These are phyloP conservation scores for Gallirallus australis DNA, from an alignment of 2,797 vertebrate species.

Conservation along the genomic window DNA sequence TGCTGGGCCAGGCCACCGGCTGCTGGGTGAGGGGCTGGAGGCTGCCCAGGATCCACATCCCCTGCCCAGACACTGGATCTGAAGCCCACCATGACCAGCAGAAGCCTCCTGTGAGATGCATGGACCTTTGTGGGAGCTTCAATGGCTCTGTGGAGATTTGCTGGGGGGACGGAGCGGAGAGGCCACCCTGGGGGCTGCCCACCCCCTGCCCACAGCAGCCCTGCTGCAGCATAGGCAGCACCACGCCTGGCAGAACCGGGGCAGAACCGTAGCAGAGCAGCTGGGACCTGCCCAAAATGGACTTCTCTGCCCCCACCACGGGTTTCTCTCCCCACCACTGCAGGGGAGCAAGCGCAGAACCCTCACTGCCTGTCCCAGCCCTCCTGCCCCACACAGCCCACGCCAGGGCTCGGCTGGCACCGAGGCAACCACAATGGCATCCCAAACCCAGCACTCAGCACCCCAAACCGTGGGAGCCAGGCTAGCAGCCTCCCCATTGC, in stretches of 20 bases:
- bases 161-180: neutral
- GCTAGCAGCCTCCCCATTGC: neutral
- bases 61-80: neutral
- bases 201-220: rapidly evolving
- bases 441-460: neutral
- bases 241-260: rapidly evolving
- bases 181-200: neutral
- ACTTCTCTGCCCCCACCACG: neutral
- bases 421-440: neutral
- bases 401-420: neutral
- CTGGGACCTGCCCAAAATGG: neutral
- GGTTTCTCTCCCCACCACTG: neutral
- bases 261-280: neutral
- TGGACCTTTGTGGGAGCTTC: neutral
- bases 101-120: neutral
- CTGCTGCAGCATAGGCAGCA: neutral
- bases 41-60: neutral
- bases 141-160: neutral
- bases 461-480: neutral
- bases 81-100: neutral
- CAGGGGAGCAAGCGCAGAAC: neutral
- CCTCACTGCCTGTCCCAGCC: neutral
- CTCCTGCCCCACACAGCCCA: rapidly evolving
- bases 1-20: rapidly evolving
- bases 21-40: neutral